Conservation (phyloP, 1,140 invertebrate genomes). For the Papilio aristodemus region DNA sequence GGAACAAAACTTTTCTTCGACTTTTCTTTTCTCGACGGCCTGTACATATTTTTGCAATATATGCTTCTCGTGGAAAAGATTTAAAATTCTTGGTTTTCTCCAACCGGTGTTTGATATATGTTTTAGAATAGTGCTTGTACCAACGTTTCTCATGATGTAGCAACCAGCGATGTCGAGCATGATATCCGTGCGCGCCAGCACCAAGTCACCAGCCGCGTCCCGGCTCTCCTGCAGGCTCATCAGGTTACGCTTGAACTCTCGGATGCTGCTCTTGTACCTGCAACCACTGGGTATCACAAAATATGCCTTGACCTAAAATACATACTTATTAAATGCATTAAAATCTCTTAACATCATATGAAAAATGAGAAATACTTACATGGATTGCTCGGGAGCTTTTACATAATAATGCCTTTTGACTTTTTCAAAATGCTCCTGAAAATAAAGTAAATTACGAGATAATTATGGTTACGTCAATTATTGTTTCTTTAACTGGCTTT, state of each 20-base stretch:
- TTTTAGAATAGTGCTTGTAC: slow-evolving; percentile 21
- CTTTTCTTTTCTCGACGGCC: too few species aligned
- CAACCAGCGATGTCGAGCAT: slow-evolving; percentile 67
- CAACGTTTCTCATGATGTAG: slow-evolving; percentile 67
- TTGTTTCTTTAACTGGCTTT: too few species aligned
- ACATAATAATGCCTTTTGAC: slow-evolving; percentile 56
- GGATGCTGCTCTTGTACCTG: slow-evolving; percentile 65
- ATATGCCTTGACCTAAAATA: background rate
- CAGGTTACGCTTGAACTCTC: slow-evolving; percentile 60
- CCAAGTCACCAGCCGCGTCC: slow-evolving; percentile 45
- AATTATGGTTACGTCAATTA: background rate
- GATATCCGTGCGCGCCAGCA: slow-evolving; percentile 51
- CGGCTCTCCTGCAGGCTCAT: slow-evolving; percentile 51
- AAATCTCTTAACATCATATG: background rate
- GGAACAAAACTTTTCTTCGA: too few species aligned
- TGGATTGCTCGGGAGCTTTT: slow-evolving; percentile 42
- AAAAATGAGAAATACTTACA: slow-evolving; percentile 45
- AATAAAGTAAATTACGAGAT: slow-evolving; percentile 21
- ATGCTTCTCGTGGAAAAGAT: too few species aligned
- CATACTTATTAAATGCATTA: background rate
- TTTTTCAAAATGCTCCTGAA: slow-evolving; percentile 60
- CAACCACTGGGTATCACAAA: background rate
- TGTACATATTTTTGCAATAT: too few species aligned
- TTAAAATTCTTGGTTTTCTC: too few species aligned
- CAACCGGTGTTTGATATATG: too few species aligned